phyloP scores from a whole-genome alignment of 2,113 vertebrate species.

The Rhineura floridana region DNA sequence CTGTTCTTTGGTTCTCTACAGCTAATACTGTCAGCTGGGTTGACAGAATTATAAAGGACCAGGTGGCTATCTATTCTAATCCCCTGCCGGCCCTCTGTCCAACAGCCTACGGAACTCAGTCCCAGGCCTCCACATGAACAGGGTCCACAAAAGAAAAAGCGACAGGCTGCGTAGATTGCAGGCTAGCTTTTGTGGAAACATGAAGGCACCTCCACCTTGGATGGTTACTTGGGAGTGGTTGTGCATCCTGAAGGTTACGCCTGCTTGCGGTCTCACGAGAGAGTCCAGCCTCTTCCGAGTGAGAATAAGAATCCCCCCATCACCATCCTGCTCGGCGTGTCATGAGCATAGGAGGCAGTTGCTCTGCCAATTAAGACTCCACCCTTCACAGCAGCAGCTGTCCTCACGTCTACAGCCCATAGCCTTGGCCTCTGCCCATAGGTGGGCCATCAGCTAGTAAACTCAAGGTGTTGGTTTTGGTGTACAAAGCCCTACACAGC shows the following conservation, averaged over 20 bases:
- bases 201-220: not conserved
- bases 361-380: not conserved
- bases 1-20: not conserved
- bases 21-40: not conserved
- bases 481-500: no score
- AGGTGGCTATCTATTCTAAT: not conserved
- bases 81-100: not conserved
- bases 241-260: not conserved
- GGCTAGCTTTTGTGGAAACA: not conserved
- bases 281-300: not conserved
- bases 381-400: not conserved
- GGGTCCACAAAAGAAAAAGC: no score
- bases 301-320: not conserved
- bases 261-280: not conserved
- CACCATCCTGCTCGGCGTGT: not conserved
- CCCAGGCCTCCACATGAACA: no score
- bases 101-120: not conserved
- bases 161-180: no score
- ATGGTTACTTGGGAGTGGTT: not conserved
- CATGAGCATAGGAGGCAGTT: not conserved
- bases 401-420: no score
- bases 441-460: no score
- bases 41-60: not conserved
- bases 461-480: no score
- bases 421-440: no score